Evolutionary conservation across 1,140 invertebrate genomes (phyloP).

Genomic region (Geopemphigus sp.): DNA sequence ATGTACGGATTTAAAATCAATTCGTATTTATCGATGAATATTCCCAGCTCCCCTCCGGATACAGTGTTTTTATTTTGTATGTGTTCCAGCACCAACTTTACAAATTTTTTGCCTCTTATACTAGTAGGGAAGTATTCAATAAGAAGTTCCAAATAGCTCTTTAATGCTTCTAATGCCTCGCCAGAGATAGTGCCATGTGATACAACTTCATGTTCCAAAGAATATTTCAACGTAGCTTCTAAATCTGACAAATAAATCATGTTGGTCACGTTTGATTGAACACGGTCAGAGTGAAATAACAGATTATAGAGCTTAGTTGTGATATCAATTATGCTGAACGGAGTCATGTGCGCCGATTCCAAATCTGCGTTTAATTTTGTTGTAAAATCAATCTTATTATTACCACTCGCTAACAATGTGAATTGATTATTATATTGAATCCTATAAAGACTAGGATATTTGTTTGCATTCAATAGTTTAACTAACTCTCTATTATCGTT

Average conservation of each 20-base stretch:
- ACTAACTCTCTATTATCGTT: slow-evolving; percentile 60
- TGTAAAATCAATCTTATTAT: background rate
- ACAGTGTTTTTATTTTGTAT: slow-evolving; percentile 1
- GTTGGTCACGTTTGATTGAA: slow-evolving; percentile 54
- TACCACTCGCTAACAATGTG: slow-evolving; percentile 52
- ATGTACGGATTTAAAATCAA: slow-evolving; percentile 57
- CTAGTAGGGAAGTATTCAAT: slow-evolving; percentile 72
- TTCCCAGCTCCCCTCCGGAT: slow-evolving; percentile 61
- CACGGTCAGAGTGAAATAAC: slow-evolving; percentile 52
- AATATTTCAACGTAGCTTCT: slow-evolving; percentile 77
- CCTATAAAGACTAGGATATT: slow-evolving; percentile 60
- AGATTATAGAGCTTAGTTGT: slow-evolving; percentile 16
- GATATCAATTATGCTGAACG: slow-evolving; percentile 5
- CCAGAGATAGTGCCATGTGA: slow-evolving; percentile 67
- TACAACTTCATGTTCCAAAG: slow-evolving; percentile 77
- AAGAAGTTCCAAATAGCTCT: slow-evolving; percentile 70
- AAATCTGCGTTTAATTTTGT: background rate
- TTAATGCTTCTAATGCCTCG: slow-evolving; percentile 69
- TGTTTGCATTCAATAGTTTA: slow-evolving; percentile 57
- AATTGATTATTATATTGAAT: slow-evolving; percentile 54
- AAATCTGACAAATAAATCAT: slow-evolving; percentile 79
- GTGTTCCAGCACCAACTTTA: slow-evolving; percentile 55
- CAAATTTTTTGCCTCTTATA: slow-evolving; percentile 56
- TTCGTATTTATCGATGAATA: slow-evolving; percentile 60
- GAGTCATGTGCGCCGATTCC: background rate